These are phyloP conservation scores for Danio choprae DNA, from an alignment of 2,797 vertebrate species.

Conservation along the genomic window DNA sequence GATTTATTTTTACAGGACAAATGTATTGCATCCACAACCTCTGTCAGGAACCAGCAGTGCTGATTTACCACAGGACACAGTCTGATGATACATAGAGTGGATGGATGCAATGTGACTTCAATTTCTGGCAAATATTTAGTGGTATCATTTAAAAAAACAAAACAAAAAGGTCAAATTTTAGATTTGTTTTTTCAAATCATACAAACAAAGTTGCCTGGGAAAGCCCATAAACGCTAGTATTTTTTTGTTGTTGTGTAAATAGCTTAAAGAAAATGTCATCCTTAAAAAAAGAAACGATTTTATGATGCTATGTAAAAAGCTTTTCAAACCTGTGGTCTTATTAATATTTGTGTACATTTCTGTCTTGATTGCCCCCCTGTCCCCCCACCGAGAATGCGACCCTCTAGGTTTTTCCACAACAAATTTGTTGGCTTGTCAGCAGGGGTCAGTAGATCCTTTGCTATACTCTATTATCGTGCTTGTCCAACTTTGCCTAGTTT, in stretches of 20 bases:
- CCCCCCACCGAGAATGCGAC: not conserved
- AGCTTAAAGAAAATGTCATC: not conserved
- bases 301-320: conserved; percentile 8
- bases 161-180: conserved; percentile 16
- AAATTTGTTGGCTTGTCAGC: not conserved
- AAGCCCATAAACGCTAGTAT: not conserved
- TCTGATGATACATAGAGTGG: conserved; percentile 50
- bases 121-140: not conserved
- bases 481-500: not conserved
- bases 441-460: conserved; percentile 39
- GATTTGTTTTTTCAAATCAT: not conserved
- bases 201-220: not conserved
- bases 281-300: not conserved
- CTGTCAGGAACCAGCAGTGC: conserved; percentile 70
- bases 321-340: not conserved
- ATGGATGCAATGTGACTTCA: not conserved
- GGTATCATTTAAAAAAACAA: not conserved
- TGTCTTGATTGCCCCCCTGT: not conserved
- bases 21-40: conserved; percentile 77
- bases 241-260: conserved; percentile 12
- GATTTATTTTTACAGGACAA: conserved; percentile 67
- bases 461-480: not conserved
- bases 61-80: conserved; percentile 74
- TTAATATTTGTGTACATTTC: not conserved
- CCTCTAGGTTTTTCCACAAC: not conserved